Conservation (phyloP, 1,140 invertebrate genomes). For the Amyelois transitella region DNA sequence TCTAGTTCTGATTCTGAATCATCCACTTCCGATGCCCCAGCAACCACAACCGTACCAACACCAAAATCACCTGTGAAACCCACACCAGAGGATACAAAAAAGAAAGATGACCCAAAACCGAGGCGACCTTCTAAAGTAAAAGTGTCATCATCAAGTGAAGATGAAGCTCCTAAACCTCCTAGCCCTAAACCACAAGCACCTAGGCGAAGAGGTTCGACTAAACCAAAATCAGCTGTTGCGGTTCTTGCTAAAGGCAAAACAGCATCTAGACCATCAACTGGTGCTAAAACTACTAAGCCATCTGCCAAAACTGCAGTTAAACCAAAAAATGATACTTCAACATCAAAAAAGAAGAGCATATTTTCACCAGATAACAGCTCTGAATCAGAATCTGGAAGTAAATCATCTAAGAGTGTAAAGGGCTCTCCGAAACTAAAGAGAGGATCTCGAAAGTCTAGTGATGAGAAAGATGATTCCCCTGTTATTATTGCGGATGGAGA, state of each 20-base stretch:
- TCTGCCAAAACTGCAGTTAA: constrained; percentile 57
- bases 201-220: constrained; percentile 54
- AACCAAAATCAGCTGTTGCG: constrained; percentile 53
- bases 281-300: constrained; percentile 51
- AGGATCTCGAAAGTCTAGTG: constrained; percentile 50
- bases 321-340: constrained; percentile 64
- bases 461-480: constrained; percentile 45
- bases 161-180: constrained; percentile 46
- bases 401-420: constrained; percentile 51
- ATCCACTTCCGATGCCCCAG: constrained; percentile 60
- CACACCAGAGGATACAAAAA: constrained; percentile 63
- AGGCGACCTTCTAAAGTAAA: constrained; percentile 47
- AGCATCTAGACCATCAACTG: constrained; percentile 33
- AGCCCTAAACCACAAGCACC: constrained; percentile 48
- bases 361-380: constrained; percentile 89
- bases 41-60: constrained; percentile 20
- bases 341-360: constrained; percentile 84
- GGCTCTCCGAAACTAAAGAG: constrained; percentile 45
- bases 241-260: constrained; percentile 49
- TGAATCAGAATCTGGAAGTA: constrained; percentile 78
- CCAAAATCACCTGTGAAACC: constrained; percentile 61
- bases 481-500: constrained; percentile 48
- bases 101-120: constrained; percentile 71
- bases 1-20: constrained; percentile 78
- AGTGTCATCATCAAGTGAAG: constrained; percentile 64